Base-by-base conservation (phyloP, 2,113 vertebrate species). In the Cyanoramphus novaezelandiae region DNA sequence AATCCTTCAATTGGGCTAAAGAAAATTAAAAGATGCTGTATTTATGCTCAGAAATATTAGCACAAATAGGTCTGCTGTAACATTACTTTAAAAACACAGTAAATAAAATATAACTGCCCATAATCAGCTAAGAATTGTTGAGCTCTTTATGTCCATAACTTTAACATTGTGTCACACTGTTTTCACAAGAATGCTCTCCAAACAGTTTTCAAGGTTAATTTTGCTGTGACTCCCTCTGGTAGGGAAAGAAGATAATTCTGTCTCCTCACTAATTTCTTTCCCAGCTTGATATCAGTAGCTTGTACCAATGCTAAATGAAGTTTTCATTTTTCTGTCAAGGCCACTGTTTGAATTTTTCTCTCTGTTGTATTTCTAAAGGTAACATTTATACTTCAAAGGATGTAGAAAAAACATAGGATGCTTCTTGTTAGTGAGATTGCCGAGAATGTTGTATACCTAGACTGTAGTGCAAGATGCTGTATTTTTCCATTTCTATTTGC, bases 161-260 rank as follows among this genome's bases (percentile, higher is more conserved):
- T 95, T 49, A 83, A 80, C 72, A 78, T 29, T 74, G 76, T 95
- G 95, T 92, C 96, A 95, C 37, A 19, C 43, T 94, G 79, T 92
- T 97, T 96, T 95, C 82, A 93, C 83, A 93, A 89, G 89, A 93
- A 94, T 81, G 71, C 60, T 90, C 82, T 96, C 94, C 67, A 95
- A 95, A 96, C 92, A 90, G 78, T 87, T 85, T 83, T 92, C 96
- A 97, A 97, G 97, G 96, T 96, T 96, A 94, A 86, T 93, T 95
- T 92, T 92, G 53, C 79, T 85, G 46, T 93, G 84, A 95, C 97
- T 97, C 97, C 97, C 93, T 94, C 86, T 29, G 41, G 52, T 84
- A 93, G 81, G 24, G 31, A 28, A 68, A 83, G 52, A 62, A 97
- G 96, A 96, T 97, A 96, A 97, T 97, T 93, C 70, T 92, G 90